Evolutionary conservation across 2,888 invertebrate genomes (phyloP).

Genomic region (Caenorhabditis plicata): DNA sequence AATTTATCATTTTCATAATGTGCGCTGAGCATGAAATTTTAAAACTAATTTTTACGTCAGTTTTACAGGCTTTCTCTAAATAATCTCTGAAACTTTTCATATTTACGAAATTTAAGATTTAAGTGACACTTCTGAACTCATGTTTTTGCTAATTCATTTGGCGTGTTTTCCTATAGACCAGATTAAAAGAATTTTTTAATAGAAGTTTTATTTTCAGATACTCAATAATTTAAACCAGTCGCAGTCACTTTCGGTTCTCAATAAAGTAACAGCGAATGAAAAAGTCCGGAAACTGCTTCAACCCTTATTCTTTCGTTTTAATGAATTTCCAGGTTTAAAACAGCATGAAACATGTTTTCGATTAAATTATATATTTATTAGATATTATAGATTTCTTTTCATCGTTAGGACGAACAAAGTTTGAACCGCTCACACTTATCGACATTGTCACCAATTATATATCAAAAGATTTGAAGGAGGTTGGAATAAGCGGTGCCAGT

Average conservation of each 20-base stretch:
- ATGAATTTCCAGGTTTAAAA: constrained; percentile 4
- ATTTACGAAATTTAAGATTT: background rate
- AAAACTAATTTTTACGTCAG: no score
- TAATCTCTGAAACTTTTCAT: no score
- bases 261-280: background rate
- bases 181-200: background rate
- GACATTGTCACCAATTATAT: constrained; percentile 18
- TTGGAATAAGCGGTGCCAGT: constrained; percentile 7
- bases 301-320: background rate
- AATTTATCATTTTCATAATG: no score
- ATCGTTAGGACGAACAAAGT: constrained; percentile 13
- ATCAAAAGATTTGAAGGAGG: constrained; percentile 17
- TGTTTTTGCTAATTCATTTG: background rate
- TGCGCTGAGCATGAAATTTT: no score
- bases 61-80: no score
- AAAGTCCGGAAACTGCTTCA: background rate
- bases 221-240: background rate
- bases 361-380: background rate
- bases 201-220: background rate
- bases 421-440: constrained; percentile 10
- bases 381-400: constrained; percentile 2
- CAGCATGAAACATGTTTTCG: background rate
- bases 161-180: no score
- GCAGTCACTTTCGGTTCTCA: constrained; percentile 2
- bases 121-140: background rate